A percentile compares a stretch with the other conserved stretches of the same genome.
Evolutionary conservation across 2,797 vertebrate genomes (phyloP).

Genomic region (Spheniscus humboldti): DNA sequence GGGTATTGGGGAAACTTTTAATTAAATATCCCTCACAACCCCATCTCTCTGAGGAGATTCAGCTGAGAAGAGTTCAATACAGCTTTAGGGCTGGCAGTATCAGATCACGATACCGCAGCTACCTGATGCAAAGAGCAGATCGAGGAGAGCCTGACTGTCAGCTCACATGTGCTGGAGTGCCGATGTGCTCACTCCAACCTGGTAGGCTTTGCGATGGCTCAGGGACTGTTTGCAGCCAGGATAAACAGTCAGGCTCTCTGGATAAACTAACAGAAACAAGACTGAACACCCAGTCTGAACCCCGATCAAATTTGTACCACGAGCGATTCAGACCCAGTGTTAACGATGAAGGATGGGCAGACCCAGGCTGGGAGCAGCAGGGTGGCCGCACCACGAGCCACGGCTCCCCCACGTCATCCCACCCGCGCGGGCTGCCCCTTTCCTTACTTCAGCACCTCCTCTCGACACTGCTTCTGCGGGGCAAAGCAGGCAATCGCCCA

Average conservation of each 20-base stretch:
- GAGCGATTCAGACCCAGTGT: not conserved
- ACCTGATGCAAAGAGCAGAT: not conserved
- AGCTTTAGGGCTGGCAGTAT: not conserved
- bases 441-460: conserved; percentile 99
- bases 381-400: not conserved
- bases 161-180: not conserved
- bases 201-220: not conserved
- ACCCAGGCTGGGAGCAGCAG: not conserved
- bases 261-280: not conserved
- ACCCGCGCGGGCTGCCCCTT: not conserved
- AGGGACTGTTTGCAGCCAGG: not conserved
- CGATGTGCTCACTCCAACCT: not conserved
- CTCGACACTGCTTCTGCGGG: conserved; percentile 97
- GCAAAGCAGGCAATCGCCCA: conserved; percentile 99
- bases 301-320: not conserved
- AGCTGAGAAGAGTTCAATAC: not conserved
- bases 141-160: not conserved
- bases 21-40: not conserved
- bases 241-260: not conserved
- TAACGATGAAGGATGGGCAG: rapidly evolving
- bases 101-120: not conserved
- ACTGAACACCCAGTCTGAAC: not conserved
- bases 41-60: not conserved
- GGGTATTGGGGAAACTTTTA: not conserved
- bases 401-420: not conserved